These are phyloP conservation scores for Chloroclystis v-ata DNA, from an alignment of 2,888 invertebrate genomes.

Conservation along the genomic window DNA sequence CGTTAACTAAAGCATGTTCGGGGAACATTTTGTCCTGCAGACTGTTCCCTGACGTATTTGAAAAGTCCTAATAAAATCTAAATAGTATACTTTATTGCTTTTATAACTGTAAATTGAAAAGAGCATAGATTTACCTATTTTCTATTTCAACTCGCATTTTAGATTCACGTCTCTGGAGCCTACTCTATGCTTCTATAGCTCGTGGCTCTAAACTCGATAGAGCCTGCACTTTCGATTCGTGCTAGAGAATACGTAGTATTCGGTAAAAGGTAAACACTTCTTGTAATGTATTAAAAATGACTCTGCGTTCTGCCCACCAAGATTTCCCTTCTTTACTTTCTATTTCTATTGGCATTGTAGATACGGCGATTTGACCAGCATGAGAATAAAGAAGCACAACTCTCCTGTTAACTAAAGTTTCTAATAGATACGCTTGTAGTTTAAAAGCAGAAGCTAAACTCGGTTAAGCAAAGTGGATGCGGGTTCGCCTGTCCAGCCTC, in stretches of 20 bases:
- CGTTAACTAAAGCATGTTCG: constrained; percentile 44
- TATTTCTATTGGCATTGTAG: constrained; percentile 39
- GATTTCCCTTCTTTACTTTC: constrained; percentile 35
- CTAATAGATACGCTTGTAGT: constrained; percentile 60
- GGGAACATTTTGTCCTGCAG: constrained; percentile 55
- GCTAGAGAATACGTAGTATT: constrained; percentile 45
- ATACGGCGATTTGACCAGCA: constrained; percentile 46
- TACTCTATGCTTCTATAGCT: constrained; percentile 53
- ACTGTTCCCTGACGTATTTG: constrained; percentile 64
- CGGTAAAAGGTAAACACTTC: constrained; percentile 46
- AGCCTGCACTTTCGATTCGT: constrained; percentile 57
- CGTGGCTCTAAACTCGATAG: constrained; percentile 57
- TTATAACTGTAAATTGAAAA: constrained; percentile 43
- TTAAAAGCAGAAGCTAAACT: constrained; percentile 56
- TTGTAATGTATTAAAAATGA: constrained; percentile 72
- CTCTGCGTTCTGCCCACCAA: constrained; percentile 35
- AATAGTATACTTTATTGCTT: constrained; percentile 64
- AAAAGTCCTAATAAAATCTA: constrained; percentile 58
- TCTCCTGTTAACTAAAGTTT: constrained; percentile 48
- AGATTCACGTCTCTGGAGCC: constrained; percentile 50
- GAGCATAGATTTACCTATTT: constrained; percentile 55
- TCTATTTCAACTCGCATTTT: constrained; percentile 58
- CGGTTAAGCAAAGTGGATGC: constrained; percentile 63
- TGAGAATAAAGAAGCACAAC: constrained; percentile 52
- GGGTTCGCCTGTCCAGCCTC: constrained; percentile 69